phyloP scores from a whole-genome alignment of 2,888 invertebrate species.

The Mayetiola destructor region DNA sequence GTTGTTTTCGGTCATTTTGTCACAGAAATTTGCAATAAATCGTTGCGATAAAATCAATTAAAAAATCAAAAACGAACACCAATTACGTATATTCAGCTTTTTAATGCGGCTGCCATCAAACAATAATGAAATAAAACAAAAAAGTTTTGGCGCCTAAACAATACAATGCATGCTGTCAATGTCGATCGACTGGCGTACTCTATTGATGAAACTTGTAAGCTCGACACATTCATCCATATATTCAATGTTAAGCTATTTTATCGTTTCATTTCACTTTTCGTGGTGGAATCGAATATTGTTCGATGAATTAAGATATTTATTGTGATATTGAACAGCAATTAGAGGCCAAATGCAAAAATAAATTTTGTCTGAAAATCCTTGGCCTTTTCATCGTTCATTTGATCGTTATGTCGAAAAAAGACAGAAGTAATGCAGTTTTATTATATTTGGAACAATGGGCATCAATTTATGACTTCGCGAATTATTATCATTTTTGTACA shows the following conservation, averaged over 20 bases:
- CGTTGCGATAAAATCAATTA: background rate
- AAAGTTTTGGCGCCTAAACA: background rate
- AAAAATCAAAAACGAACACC: background rate
- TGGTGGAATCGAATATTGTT: background rate
- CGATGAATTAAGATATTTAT: background rate
- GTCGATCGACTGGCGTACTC: slow-evolving; percentile 6
- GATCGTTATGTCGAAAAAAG: too few species aligned
- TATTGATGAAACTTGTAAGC: background rate
- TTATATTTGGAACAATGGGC: too few species aligned
- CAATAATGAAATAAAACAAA: background rate
- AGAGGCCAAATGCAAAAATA: background rate
- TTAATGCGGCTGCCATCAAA: too few species aligned
- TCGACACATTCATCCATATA: background rate
- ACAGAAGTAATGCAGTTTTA: too few species aligned
- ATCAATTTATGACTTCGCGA: too few species aligned
- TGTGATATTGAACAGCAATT: background rate
- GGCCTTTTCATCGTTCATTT: background rate
- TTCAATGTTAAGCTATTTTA: background rate
- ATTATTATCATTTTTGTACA: too few species aligned
- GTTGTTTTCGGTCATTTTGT: slow-evolving; percentile 1
- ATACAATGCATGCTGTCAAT: background rate
- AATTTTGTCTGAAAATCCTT: slow-evolving; percentile 9
- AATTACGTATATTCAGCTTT: too few species aligned
- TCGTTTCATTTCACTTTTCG: background rate
- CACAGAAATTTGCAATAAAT: background rate